Conservation (phyloP, 2,888 invertebrate species). For the Linnaemya vulpina region DNA sequence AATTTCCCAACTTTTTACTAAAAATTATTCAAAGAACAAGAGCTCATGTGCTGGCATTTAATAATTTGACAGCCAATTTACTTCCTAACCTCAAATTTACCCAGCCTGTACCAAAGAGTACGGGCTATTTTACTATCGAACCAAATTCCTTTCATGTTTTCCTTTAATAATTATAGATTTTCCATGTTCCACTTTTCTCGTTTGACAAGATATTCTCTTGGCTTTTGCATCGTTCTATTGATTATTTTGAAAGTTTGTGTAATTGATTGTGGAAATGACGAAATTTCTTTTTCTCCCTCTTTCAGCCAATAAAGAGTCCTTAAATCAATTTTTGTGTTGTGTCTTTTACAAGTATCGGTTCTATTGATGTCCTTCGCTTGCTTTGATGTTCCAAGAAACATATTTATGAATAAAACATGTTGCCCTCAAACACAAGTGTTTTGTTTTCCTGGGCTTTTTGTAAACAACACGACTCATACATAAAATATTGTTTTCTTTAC, state of each 20-base stretch:
- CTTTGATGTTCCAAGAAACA: slow-evolving; percentile 59
- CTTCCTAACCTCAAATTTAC: too few relatives aligned
- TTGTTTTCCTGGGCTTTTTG: neutral
- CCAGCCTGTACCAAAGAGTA: too few relatives aligned
- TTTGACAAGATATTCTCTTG: too few relatives aligned
- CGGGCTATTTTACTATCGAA: neutral
- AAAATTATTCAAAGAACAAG: too few relatives aligned
- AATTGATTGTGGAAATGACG: neutral
- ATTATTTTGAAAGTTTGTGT: neutral
- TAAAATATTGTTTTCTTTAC: slow-evolving; percentile 49
- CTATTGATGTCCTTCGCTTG: slow-evolving; percentile 10
- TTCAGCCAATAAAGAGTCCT: too few relatives aligned
- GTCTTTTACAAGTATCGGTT: neutral
- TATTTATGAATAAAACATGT: slow-evolving; percentile 67
- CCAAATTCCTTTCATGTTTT: neutral
- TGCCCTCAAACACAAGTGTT: neutral
- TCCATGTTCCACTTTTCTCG: too few relatives aligned
- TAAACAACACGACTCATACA: slow-evolving; percentile 39
- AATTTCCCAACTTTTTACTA: too few relatives aligned
- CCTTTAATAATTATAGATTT: too few relatives aligned
- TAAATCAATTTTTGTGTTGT: neutral
- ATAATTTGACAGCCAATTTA: too few relatives aligned
- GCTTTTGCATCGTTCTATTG: neutral
- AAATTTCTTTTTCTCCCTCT: neutral
- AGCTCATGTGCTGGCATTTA: too few relatives aligned